Percentiles rank a stretch among this genome's conserved stretches.
These are phyloP conservation scores for Theocolax elegans DNA, from an alignment of 1,140 invertebrate species.

Conservation along the genomic window DNA sequence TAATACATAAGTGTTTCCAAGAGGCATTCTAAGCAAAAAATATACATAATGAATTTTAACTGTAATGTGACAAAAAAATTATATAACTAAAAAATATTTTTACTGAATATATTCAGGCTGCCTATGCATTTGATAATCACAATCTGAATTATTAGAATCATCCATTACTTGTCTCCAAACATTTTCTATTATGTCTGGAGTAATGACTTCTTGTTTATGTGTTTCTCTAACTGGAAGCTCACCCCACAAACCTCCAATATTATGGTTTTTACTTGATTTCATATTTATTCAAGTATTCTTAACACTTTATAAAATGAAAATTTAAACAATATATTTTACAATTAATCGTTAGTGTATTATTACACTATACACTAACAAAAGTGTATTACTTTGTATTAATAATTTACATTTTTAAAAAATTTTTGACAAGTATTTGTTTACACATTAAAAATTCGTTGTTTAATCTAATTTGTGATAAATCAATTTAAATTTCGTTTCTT, in stretches of 20 bases:
- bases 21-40: conserved; percentile 51
- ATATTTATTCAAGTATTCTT: conserved; percentile 47
- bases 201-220: conserved; percentile 64
- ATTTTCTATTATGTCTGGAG: conserved; percentile 65
- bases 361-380: no score
- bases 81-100: conserved; percentile 21
- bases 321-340: neutral
- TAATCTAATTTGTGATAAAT: neutral
- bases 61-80: neutral
- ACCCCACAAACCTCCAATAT: conserved; percentile 56
- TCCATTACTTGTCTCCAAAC: conserved; percentile 65
- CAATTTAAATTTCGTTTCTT: neutral
- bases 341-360: no score
- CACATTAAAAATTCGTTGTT: neutral
- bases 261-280: conserved; percentile 58
- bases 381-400: neutral
- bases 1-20: conserved; percentile 61
- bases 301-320: neutral
- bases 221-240: conserved; percentile 60
- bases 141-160: conserved; percentile 57
- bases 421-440: neutral
- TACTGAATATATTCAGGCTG: conserved; percentile 63
- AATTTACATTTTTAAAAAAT: conserved; percentile 1
- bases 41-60: neutral
- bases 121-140: conserved; percentile 59